A percentile compares a stretch with the other conserved stretches of the same genome.
phyloP scores from a whole-genome alignment of 2,888 invertebrate species.

The Troides helena region DNA sequence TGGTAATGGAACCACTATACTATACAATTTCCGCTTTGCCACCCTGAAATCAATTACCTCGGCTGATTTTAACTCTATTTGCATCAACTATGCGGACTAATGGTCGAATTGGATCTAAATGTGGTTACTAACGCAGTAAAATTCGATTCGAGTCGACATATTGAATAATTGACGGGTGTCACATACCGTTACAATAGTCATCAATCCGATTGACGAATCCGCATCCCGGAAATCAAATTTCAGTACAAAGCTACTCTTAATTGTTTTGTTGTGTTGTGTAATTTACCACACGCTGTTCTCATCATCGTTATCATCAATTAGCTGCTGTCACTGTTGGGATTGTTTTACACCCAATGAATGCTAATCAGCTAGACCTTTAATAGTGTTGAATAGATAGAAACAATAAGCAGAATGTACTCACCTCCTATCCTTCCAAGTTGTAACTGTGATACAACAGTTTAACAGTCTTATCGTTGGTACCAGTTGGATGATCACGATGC shows the following conservation, averaged over 20 bases:
- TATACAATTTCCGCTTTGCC: neutral
- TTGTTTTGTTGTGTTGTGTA: neutral
- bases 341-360: no score
- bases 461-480: conserved; percentile 99
- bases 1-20: neutral
- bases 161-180: neutral
- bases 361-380: no score
- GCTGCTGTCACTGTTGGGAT: no score
- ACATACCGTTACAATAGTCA: neutral
- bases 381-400: no score
- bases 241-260: neutral
- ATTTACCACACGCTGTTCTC: no score
- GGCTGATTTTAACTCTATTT: neutral
- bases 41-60: conserved; percentile 2
- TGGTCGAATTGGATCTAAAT: neutral
- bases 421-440: conserved; percentile 91
- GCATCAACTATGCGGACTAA: neutral
- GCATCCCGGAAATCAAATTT: neutral
- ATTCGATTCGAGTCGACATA: neutral
- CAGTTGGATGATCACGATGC: conserved; percentile 97
- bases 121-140: neutral
- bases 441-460: conserved; percentile 78
- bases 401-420: conserved; percentile 33
- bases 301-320: no score
- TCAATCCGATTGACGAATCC: neutral